Conservation (phyloP, 1,140 invertebrate genomes). For the Drosophila parvula region DNA sequence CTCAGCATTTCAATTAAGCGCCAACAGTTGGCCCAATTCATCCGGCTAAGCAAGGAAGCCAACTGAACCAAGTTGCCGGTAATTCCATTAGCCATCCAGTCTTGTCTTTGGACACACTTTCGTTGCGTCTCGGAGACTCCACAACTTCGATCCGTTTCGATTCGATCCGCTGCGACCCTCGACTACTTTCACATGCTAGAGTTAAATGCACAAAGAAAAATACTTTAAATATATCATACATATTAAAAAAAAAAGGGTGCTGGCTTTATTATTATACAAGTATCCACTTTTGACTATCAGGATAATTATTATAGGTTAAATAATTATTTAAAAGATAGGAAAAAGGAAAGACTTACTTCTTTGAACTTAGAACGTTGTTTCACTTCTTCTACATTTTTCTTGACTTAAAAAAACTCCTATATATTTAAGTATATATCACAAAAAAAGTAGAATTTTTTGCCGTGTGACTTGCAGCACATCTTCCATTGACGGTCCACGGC, state of each 20-base stretch:
- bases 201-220: slow-evolving; percentile 16
- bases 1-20: slow-evolving; percentile 48
- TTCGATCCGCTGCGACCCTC: slow-evolving; percentile 42
- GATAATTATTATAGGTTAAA: no score
- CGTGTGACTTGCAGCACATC: slow-evolving; percentile 26
- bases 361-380: no score
- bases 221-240: not conserved
- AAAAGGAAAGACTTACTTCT: not conserved
- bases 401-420: not conserved
- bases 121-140: slow-evolving; percentile 31
- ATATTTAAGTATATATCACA: not conserved
- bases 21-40: slow-evolving; percentile 38
- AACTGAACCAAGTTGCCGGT: slow-evolving; percentile 22
- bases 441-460: not conserved
- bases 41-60: slow-evolving; percentile 25
- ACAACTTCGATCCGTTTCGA: slow-evolving; percentile 40
- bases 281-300: not conserved
- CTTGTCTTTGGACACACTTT: slow-evolving; percentile 60
- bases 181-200: slow-evolving; percentile 54
- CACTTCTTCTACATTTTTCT: not conserved
- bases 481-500: slow-evolving; percentile 46
- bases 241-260: not conserved
- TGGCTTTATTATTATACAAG: no score
- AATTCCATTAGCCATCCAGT: slow-evolving; percentile 51
- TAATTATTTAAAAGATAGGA: not conserved